A percentile compares a stretch with the other conserved stretches of the same genome.
Conservation (phyloP, 2,113 vertebrate species). For the Tachysurus vachellii region DNA sequence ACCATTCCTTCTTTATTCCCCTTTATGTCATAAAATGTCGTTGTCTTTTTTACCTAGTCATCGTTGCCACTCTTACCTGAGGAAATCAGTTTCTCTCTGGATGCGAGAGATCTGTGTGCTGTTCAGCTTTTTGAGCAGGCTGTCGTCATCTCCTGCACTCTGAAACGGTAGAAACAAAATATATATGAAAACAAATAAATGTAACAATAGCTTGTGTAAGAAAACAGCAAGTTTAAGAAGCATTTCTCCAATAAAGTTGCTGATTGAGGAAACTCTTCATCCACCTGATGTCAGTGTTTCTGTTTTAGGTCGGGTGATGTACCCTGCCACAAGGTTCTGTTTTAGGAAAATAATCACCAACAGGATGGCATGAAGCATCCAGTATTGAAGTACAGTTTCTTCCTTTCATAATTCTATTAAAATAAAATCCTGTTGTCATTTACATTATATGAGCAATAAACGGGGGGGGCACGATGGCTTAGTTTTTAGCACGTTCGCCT, state of each 20-base stretch:
- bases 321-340: no score
- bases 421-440: no score
- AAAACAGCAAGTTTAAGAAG: background rate
- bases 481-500: no score
- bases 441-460: no score
- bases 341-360: background rate
- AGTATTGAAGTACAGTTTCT: background rate
- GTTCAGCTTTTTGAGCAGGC: constrained; percentile 66
- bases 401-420: no score
- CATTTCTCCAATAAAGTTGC: background rate
- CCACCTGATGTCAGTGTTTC: background rate
- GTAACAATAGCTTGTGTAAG: background rate
- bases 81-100: constrained; percentile 74
- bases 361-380: background rate
- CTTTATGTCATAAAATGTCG: background rate
- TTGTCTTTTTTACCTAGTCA: background rate
- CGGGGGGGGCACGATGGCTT: no score
- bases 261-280: no score
- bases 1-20: background rate
- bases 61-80: constrained; percentile 69
- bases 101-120: constrained; percentile 70
- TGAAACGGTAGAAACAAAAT: constrained; percentile 56
- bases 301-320: background rate
- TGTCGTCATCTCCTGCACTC: constrained; percentile 61
- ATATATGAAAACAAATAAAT: background rate